Base-by-base conservation (phyloP, 2,888 invertebrate species). In the Troglohyphantes excavatus region DNA sequence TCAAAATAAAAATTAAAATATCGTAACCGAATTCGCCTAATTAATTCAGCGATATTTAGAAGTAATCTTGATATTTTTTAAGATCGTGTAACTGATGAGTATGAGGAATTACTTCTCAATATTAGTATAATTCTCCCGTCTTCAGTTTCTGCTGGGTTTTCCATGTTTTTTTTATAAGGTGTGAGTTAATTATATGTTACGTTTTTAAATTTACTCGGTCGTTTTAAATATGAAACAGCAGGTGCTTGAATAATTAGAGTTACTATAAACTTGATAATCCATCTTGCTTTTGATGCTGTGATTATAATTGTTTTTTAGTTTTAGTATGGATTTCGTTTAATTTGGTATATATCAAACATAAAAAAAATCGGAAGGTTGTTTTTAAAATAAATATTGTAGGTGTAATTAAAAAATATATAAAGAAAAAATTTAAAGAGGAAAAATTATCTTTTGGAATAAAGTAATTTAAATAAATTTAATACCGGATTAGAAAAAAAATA, bases 41-140 rank as follows among this genome's bases (percentile, higher is more conserved):
- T 63, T 63, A 78, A 63, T 78, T 43, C 23, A 7, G 76, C 29
- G 76, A 39, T 43, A 78, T 33, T 78, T 78, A 63, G n/a, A 23
- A 23, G 39, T 78, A 78, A 63, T 78, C 26, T 39, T 9, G 33
- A 21, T 33, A 13, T 75, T 61, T 78, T 78, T 78, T n/a, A 17
- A 33, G 33, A 68, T 11, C 33, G 9, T 6, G 33, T 59, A 46
- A 63, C 17, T n/a, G n/a, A n/a, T n/a, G 39, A 39, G 39, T 43
- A 46, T 78, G 9, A 43, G 19, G 61, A 39, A 63, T 78, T 78
- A 59, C 61, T 59, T 23, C 33, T 21, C 17, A 33, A 63, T 46
- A 75, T 75, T 59, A 59, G 26, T 11, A 29, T 65, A 78, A 75
- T 59, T 29, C 27, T 33, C 26, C 29, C 53, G 17, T 53, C 11